These are phyloP conservation scores for Bombus cullumanus DNA, from an alignment of 1,140 invertebrate species.

Conservation along the genomic window DNA sequence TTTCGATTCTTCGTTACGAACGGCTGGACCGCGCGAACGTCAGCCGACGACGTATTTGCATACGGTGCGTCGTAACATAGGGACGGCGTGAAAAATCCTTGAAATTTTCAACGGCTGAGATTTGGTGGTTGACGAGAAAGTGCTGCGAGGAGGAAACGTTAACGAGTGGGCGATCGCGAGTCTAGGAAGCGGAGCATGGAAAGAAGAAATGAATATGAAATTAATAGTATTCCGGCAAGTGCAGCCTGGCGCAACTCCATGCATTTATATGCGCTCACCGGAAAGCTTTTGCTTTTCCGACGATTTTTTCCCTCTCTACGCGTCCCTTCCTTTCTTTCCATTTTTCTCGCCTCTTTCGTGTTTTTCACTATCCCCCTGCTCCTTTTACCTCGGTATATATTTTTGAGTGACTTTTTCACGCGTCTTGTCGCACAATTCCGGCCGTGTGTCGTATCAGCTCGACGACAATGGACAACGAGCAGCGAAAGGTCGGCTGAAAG, in stretches of 20 bases:
- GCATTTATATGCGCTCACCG: constrained; percentile 59
- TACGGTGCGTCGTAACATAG: constrained; percentile 33
- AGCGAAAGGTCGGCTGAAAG: background rate
- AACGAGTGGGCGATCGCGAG: constrained; percentile 60
- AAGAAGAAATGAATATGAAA: constrained; percentile 69
- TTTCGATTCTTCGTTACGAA: background rate
- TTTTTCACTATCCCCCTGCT: background rate
- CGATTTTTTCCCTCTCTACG: constrained; percentile 39
- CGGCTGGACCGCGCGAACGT: too few species aligned
- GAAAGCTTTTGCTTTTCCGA: constrained; percentile 37
- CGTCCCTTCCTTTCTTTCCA: background rate
- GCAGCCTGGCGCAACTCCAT: constrained; percentile 55
- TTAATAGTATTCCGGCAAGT: constrained; percentile 67
- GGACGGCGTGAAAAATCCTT: background rate
- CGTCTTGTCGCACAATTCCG: constrained; percentile 26
- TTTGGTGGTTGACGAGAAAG: constrained; percentile 23
- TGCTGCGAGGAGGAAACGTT: constrained; percentile 19
- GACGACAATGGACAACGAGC: constrained; percentile 21
- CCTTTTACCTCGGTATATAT: background rate
- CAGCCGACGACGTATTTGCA: constrained; percentile 28
- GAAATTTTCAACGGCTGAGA: constrained; percentile 38
- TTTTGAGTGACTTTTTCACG: constrained; percentile 24
- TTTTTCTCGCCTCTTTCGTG: background rate
- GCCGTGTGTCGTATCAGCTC: constrained; percentile 4
- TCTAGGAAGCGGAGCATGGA: constrained; percentile 26